Evolutionary conservation across 1,140 invertebrate genomes (phyloP), one percentile per base, ranked within the genome.

Genomic region (Drosophila busckii): DNA sequence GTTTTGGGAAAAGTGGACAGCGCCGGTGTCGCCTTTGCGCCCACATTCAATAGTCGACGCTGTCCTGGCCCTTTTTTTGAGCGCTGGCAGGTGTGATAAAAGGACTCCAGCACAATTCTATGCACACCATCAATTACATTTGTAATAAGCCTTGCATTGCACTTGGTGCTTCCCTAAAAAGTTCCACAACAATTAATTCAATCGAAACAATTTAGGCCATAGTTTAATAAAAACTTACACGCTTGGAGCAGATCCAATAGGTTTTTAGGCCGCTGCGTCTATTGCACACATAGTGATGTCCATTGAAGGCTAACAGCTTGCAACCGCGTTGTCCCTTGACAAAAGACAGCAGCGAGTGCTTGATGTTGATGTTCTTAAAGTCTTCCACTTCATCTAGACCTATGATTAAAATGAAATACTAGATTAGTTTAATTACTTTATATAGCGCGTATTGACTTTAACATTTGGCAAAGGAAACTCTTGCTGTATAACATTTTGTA

Each of bases 231-330:
- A 9, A 2, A 56, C 50, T 55, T n/a, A 87, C 86, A 70, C 85
- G 87, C 31, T 86, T 86, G 4, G 83, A 80, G 38, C 84, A 87
- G 44, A 87, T 86, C 86, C 84, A 87, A 45, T 87, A 87, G 2
- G 80, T 87, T 31, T 86, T 87, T 1, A 78, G 46, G 2, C 73
- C 82, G 12, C 70, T 84, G 13, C 70, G 58, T 29, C 86, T 60
- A 56, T 87, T 87, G 22, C 70, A 56, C 2, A 87, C 86, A 50
- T 84, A 87, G 48, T 66, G 75, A 40, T 75, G 70, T 0, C 80
- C 83, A 17, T 73, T 78, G 4, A 73, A 84, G 5, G 66, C 60
- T 37, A 87, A 28, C 8, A 87, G 32, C 2, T 67, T 75, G 48
- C 86, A 85, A 9, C 86, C 86, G 2, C 86, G 62, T 28, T 87